phyloP scores from a whole-genome alignment of 2,113 vertebrate genomes.

The Gymnocephalus cernua region DNA sequence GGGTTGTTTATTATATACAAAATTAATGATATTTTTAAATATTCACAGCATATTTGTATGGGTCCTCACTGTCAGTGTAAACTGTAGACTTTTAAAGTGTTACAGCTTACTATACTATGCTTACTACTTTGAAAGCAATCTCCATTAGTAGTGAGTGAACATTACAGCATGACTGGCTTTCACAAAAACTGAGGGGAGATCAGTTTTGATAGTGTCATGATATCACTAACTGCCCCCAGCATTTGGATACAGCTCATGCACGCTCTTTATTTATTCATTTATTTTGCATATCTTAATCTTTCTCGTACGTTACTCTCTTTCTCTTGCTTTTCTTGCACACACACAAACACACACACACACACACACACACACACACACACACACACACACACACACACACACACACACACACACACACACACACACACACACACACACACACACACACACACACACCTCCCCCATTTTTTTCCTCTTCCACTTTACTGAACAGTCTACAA shows the following conservation, averaged over 20 bases:
- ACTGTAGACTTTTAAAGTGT: neutral
- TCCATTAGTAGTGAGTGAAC: neutral
- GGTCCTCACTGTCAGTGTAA: neutral
- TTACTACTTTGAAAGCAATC: neutral
- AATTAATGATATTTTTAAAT: neutral
- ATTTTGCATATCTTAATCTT: neutral
- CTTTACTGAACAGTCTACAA: conserved; percentile 65
- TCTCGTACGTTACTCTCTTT: conserved; percentile 13
- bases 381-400: conserved; percentile 19
- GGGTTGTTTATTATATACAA: neutral
- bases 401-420: conserved; percentile 31
- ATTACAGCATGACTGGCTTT: neutral
- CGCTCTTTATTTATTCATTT: neutral
- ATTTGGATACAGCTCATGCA: neutral
- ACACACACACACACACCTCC: conserved; percentile 42
- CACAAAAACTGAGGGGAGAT: neutral
- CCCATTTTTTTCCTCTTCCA: conserved; percentile 59
- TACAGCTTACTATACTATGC: neutral
- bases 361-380: conserved; percentile 24
- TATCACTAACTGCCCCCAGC: neutral
- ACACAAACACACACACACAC: conserved; percentile 21
- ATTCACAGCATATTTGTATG: neutral
- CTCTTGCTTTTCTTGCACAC: conserved; percentile 8
- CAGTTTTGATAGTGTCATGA: neutral
- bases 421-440: conserved; percentile 37